Evolutionary conservation across 2,797 vertebrate genomes (phyloP), one percentile per base, ranked within the genome.

Genomic region (Pangasius larnaudii): DNA sequence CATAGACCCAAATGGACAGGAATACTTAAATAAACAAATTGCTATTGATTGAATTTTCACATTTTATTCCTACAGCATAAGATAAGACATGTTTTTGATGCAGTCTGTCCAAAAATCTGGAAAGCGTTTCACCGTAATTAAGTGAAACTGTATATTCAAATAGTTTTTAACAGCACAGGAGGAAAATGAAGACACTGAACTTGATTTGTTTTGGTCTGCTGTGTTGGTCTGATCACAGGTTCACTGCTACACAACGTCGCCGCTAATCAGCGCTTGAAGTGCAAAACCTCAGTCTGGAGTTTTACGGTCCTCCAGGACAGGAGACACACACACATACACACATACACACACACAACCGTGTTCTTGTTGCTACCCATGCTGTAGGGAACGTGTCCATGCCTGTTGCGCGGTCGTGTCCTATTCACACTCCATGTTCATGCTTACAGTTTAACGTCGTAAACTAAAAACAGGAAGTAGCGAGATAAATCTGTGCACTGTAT

Each of bases 251-350:
- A 83, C 46, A 24, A 83, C 53, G 11, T 59, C 19, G 24, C 30
- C 9, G 14, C n/a, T 63, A 75, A 87, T 27, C 56, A 18, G 30
- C 82, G 82, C 63, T 82, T 82, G 13, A 82, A 82, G 80, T 82
- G 59, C 80, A 63, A 63, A 82, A 63, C 80, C 80, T 82, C 61
- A 67, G 27, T 27, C 81, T 84, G 81, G 61, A 67, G 59, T 49
- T 65, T 67, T 49, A 81, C 0, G 7, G 1, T 27, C 61, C 63
- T 51, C 63, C 63, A 84, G 46, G 63, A 69, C 30, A 33, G 46
- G 11, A 69, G 42, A 65, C 63, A 65, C 39, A 63, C 59, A 30
- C 39, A 65, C 39, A 39, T 2, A 81, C 56, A 81, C 56, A 58
- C 42, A 49, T 24, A 75, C 11, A 78, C 27, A 79, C 58, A 82